phyloP scores from a whole-genome alignment of 2,888 invertebrate species.

The Mechanitis mazaeus region DNA sequence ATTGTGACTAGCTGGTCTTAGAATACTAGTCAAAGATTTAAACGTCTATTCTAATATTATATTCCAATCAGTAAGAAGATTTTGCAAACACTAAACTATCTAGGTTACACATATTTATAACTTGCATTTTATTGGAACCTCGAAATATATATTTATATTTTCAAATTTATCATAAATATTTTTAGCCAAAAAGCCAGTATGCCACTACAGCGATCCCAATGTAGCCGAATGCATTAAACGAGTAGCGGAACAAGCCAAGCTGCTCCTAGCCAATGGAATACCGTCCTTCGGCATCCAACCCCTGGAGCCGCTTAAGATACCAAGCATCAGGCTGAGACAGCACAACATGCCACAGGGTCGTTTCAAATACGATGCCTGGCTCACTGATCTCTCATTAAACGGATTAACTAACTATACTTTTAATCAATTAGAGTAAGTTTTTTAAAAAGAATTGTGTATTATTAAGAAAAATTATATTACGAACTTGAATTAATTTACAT shows the following conservation, averaged over 20 bases:
- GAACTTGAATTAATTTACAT: too few species aligned
- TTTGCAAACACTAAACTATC: too few species aligned
- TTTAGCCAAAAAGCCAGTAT: constrained; percentile 49
- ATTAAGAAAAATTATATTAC: background rate
- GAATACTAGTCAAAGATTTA: too few species aligned
- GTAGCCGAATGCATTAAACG: constrained; percentile 74
- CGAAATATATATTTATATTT: too few species aligned
- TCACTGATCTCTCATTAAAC: constrained; percentile 62
- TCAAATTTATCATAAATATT: background rate
- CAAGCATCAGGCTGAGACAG: constrained; percentile 77
- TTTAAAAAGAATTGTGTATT: background rate
- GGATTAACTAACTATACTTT: constrained; percentile 72
- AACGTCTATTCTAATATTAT: too few species aligned
- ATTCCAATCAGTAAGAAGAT: too few species aligned
- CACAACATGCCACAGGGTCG: constrained; percentile 63
- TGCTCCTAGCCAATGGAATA: constrained; percentile 73
- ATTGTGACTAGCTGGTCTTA: too few species aligned
- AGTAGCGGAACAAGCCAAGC: constrained; percentile 71
- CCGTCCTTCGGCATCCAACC: constrained; percentile 77
- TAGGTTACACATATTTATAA: too few species aligned
- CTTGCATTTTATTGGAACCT: too few species aligned
- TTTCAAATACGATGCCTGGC: constrained; percentile 74
- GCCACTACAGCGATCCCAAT: constrained; percentile 76
- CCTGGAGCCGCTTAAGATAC: constrained; percentile 76
- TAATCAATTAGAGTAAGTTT: constrained; percentile 69